phyloP scores from a whole-genome alignment of 1,140 invertebrate genomes.

The Drosophila elegans region DNA sequence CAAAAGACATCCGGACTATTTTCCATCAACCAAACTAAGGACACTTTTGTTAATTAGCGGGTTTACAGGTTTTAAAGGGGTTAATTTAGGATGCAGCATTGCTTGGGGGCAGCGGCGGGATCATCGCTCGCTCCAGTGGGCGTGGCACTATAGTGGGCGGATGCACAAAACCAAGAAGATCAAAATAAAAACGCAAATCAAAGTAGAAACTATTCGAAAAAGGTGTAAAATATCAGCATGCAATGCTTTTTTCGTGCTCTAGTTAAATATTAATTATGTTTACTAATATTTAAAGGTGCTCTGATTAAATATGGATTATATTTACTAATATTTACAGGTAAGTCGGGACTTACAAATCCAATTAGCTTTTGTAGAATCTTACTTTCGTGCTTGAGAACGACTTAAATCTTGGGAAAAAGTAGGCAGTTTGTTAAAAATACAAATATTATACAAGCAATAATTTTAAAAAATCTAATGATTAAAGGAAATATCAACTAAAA shows the following conservation, averaged over 20 bases:
- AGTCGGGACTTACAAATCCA: constrained; percentile 24
- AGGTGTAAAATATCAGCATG: not conserved
- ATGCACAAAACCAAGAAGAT: constrained; percentile 28
- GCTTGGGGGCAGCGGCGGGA: constrained; percentile 52
- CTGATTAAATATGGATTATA: not conserved
- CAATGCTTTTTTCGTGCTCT: not conserved
- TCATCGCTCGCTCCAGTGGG: constrained; percentile 40
- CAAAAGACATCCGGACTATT: not conserved
- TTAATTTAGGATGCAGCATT: constrained; percentile 76
- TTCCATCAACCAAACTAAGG: constrained; percentile 11
- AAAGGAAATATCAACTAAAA: too few relatives aligned
- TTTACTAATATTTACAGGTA: constrained; percentile 6
- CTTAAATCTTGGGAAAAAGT: constrained; percentile 46
- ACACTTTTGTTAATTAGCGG: constrained; percentile 2
- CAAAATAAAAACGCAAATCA: constrained; percentile 39
- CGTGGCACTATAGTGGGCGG: constrained; percentile 44
- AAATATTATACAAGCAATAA: not conserved
- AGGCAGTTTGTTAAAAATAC: constrained; percentile 4
- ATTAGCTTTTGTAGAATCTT: constrained; percentile 64
- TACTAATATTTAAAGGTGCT: not conserved
- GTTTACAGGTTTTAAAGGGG: constrained; percentile 3
- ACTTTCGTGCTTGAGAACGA: constrained; percentile 71
- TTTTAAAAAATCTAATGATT: too few relatives aligned
- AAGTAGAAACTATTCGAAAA: constrained; percentile 18
- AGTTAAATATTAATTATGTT: not conserved